These are phyloP conservation scores for Archilochus colubris DNA, from an alignment of 2,113 vertebrate species.

Conservation along the genomic window DNA sequence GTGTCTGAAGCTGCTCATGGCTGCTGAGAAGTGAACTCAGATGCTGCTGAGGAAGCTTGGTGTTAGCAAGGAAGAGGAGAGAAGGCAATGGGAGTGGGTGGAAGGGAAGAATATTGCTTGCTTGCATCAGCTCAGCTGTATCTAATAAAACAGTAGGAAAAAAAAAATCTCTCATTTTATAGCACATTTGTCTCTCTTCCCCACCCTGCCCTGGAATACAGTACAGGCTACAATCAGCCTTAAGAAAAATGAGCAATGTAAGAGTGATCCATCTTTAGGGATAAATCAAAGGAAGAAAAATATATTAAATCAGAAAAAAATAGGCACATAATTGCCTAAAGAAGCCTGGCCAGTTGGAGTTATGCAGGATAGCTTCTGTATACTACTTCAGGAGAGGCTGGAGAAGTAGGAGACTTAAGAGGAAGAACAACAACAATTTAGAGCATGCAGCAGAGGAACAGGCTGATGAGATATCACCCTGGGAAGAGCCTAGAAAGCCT, in stretches of 20 bases:
- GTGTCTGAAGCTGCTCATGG: neutral
- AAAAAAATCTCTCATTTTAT: neutral
- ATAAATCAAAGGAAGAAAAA: neutral
- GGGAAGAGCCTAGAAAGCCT: neutral
- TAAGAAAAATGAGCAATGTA: neutral
- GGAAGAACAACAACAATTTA: neutral
- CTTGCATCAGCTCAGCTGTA: neutral
- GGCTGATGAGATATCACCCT: neutral
- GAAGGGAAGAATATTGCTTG: neutral
- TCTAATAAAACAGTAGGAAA: neutral
- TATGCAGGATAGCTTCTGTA: neutral
- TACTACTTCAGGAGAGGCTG: neutral
- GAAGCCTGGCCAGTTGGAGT: neutral
- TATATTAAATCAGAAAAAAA: neutral
- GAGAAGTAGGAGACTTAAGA: neutral
- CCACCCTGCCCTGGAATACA: neutral
- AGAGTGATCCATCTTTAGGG: neutral
- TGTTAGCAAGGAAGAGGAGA: neutral
- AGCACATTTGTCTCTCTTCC: neutral
- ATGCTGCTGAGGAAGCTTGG: rapidly evolving
- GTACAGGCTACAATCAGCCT: neutral
- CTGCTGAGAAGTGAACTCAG: neutral
- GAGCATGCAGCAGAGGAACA: neutral
- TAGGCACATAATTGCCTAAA: neutral
- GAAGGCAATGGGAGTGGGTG: neutral